Base-by-base conservation (phyloP, 2,797 vertebrate genomes). In the Dromococcyx pavoninus region DNA sequence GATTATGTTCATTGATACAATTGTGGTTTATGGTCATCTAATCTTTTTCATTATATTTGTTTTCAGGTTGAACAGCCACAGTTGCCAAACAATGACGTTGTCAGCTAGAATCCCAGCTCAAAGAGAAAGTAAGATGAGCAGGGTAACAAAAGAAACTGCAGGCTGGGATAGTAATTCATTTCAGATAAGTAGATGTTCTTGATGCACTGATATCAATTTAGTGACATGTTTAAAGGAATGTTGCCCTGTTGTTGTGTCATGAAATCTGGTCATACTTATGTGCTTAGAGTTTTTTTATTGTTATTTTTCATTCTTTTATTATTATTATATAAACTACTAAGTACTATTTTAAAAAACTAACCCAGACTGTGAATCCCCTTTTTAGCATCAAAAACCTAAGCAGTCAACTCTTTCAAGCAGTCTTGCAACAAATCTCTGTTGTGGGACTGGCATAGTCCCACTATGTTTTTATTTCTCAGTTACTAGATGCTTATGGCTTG, bases 61-160 rank as follows among this genome's bases (percentile, higher is more conserved):
- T 94, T 91, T 66, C 64, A 98, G 97, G 77, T 60, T 58, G 61
- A 89, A 33, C 43, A 65, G 54, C 39, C 87, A 60, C 76, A 84
- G 78, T 27, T 23, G 21, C 71, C 84, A 86, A 71, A 73, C 62
- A 61, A 86, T 95, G 91, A 89, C 97, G 4, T 39, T 96, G 58
- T 66, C 97, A 98, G 57, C 97, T 98, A 76, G 98, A 98, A 95
- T 77, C 25, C 5, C 95, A 93, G 71, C 66, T 98, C 22, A 91
- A 93, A 94, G 96, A 97, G 28, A 97, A 98, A 97, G 97, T 98
- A 88, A 4, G 32, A 48, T 70, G 50, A 56, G 12, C 25, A 62
- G 24, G 7, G 3, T 46, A 43, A 41, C 18, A 41, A 28, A 8
- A 74, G 77, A 72, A 86, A 70, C 28, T 18, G 24, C 37, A 17